Conservation (phyloP, 1,140 invertebrate genomes). For the Drosophila rhopaloa region DNA sequence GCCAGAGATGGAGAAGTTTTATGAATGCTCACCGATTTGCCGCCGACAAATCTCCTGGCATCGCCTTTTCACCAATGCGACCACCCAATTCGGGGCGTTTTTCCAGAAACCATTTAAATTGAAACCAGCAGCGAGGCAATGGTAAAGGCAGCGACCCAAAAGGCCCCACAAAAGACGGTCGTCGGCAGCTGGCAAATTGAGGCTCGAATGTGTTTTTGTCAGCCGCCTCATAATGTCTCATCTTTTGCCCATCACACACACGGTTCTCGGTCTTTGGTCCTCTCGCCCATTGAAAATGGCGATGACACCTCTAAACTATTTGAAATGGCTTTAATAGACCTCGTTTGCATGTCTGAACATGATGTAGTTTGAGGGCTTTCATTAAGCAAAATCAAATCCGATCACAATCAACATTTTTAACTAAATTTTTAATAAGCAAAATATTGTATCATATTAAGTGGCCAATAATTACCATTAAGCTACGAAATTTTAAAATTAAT, state of each 20-base stretch:
- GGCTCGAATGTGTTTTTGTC: slow-evolving; percentile 46
- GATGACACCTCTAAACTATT: slow-evolving; percentile 34
- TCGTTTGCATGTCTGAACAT: slow-evolving; percentile 3
- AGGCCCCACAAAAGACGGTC: slow-evolving; percentile 11
- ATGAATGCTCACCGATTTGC: slow-evolving; percentile 58
- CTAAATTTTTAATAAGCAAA: not conserved
- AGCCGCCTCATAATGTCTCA: slow-evolving; percentile 50
- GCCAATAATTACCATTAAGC: too few relatives aligned
- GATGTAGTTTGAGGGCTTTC: slow-evolving; percentile 11
- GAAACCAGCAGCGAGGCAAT: slow-evolving; percentile 13
- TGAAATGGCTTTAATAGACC: slow-evolving; percentile 19
- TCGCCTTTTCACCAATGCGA: slow-evolving; percentile 33
- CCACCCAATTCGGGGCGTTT: slow-evolving; percentile 36
- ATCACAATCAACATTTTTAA: not conserved
- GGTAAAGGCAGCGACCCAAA: slow-evolving; percentile 1
- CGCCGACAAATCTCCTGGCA: slow-evolving; percentile 45
- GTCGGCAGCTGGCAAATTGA: slow-evolving; percentile 38
- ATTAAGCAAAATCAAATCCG: not conserved
- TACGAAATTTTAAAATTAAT: too few relatives aligned
- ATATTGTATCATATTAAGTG: too few relatives aligned
- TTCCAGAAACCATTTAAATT: slow-evolving; percentile 53
- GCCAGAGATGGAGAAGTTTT: slow-evolving; percentile 38
- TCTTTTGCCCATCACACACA: slow-evolving; percentile 41
- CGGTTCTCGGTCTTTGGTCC: slow-evolving; percentile 1
- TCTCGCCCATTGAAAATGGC: slow-evolving; percentile 5